Evolutionary conservation across 1,140 invertebrate genomes (phyloP), one percentile per base, ranked within the genome.

Genomic region (Caenorhabditis brenneri): DNA sequence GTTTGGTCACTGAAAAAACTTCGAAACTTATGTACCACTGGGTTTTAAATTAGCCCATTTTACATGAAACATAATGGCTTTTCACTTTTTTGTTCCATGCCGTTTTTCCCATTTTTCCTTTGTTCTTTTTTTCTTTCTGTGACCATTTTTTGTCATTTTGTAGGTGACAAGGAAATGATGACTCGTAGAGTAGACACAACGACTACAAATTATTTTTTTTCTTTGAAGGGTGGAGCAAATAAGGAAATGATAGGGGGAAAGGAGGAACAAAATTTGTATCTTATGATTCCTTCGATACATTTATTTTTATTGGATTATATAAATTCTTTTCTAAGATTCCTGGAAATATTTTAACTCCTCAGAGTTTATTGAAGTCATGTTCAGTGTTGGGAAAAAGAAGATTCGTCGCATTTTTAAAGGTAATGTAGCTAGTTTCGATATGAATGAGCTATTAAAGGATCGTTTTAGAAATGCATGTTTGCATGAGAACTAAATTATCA

Each of bases 21-120:
- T 74, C n/a, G 46, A 46, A 33, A 12, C 16, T 16, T 4, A 16
- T 3, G n/a, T 60, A 19, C 39, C 39, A 42, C 24, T 36, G 58
- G 31, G 65, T 74, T 74, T 42, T 74, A 74, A 74, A 74, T 74
- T 74, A 74, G 65, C 65, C 42, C 65, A 29, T 42, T 74, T 42
- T 9, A 46, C 65, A 24, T 74, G 36, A 74, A 74, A 74, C 36
- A 46, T 74, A 42, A 39, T 74, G 65, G 65, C 36, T 74, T 74
- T 74, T 74, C 65, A 74, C 65, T 74, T 74, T 42, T 31, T 42
- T 74, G 6, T 16, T 12, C n/a, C n/a, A n/a, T n/a, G n/a, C n/a
- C n/a, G n/a, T n/a, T n/a, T n/a, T n/a, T n/a, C n/a, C n/a, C n/a
- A n/a, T n/a, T n/a, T n/a, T n/a, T n/a, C n/a, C n/a, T n/a, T n/a